These are phyloP conservation scores for Orthosia incerta DNA, from an alignment of 2,888 invertebrate genomes.

Conservation along the genomic window DNA sequence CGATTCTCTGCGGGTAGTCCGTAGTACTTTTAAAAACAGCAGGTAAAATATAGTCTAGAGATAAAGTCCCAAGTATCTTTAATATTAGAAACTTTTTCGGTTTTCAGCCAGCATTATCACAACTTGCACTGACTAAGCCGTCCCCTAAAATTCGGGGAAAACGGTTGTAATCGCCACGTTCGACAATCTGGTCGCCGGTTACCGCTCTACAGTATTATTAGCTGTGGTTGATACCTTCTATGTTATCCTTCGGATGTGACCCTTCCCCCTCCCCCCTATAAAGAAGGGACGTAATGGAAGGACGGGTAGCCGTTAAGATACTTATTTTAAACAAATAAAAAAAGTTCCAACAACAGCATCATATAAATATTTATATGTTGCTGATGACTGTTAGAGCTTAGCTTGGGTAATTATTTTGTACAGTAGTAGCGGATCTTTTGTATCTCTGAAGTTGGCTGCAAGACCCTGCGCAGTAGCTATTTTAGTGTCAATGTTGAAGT, in stretches of 20 bases:
- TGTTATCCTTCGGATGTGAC: conserved; percentile 19
- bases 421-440: no score
- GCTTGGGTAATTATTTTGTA: neutral
- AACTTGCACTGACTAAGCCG: neutral
- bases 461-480: no score
- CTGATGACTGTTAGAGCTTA: conserved; percentile 19
- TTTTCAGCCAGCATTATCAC: neutral
- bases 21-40: no score
- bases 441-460: no score
- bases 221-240: conserved; percentile 5
- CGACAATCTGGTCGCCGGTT: conserved; percentile 11
- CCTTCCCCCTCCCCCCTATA: neutral
- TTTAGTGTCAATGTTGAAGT: no score
- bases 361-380: conserved; percentile 20
- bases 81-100: neutral
- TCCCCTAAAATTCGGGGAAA: conserved; percentile 16
- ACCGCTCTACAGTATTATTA: conserved; percentile 21
- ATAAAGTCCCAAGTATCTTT: neutral
- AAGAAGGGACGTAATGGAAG: conserved; percentile 34
- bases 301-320: conserved; percentile 28
- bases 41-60: neutral
- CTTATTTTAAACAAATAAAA: no score
- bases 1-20: no score
- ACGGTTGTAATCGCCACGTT: conserved; percentile 29
- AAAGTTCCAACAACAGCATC: no score